Evolutionary conservation across 2,888 invertebrate species (phyloP), one percentile per base, ranked within the genome.

Genomic region (Pseudoips prasinana): DNA sequence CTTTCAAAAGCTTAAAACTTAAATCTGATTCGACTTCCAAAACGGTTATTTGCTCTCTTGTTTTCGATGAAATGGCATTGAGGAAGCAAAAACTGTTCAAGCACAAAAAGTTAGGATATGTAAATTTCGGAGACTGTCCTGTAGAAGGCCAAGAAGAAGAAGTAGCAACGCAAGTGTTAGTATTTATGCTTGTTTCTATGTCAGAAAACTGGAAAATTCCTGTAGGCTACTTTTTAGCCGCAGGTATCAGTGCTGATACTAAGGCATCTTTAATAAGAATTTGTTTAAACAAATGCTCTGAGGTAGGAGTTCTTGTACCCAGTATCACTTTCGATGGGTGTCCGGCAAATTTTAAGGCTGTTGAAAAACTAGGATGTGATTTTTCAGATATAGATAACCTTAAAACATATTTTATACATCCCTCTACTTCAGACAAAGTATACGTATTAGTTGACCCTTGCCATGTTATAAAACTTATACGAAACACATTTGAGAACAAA

Each of bases 281-380:
- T 7, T 49, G 52, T 22, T 8, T 54, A 1, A 46, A 25, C 20
- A 19, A 44, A 34, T 47, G 45, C 10, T 36, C 39, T 10, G 7
- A 24, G 8, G 39, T 33, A 0, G 50, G 50, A 0, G 44, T 52
- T 2, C 39, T 50, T 4, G 25, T 56, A 20, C 39, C 46, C 6
- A 39, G 37, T 7, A 20, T 54, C 4, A 58, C 54, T 1, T 44
- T 44, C 20, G 47, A 44, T 19, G 48, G 45, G 8, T 37, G 34
- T 39, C 10, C 30, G 3, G 1, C 40, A 7, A 48, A 48, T 22
- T 20, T 48, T 11, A 29, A n/a, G 6, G 34, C 36, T 17, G 39
- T 36, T 0, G 29, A 32, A 8, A 6, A 41, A 9, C 19, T 42
- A 29, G 44, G 47, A 17, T 44, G 44, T 27, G 10, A 41, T 0